Base-by-base conservation (phyloP, 2,888 invertebrate genomes). In the Litoditis marina region DNA sequence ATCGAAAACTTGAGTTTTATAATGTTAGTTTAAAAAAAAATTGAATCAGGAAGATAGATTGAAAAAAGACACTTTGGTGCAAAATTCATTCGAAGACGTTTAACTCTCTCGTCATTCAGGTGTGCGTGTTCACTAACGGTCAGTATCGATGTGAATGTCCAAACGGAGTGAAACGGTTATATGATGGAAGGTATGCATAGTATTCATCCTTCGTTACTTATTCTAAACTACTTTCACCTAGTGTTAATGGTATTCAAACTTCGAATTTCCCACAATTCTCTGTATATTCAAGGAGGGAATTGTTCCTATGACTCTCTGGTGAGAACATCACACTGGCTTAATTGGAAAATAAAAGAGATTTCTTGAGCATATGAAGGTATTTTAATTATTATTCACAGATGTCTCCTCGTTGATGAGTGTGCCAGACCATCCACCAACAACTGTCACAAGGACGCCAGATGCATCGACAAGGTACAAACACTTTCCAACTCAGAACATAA, bases 111-210 rank as follows among this genome's bases (percentile, higher is more conserved):
- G 11, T 27, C 25, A 16, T 61, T 30, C 27, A 68, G 68, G 78
- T 79, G 8, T 78, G 78, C 58, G 74, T 76, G 7, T 79, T 79
- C 65, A 69, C 71, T n/a, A 73, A 78, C 52, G 74, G 77, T 13
- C 71, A 71, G 50, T 78, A 77, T 62, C 65, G 72, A n/a, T 80
- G 78, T 49, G 73, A 74, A 52, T 76, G 75, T 56, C 74, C 76
- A 0, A 68, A 69, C 25, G 76, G 76, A 8, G 74, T 76, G 8
- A 53, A 64, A 32, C 63, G 71, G 30, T 63, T 66, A 1, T 47
- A 73, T 8, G 79, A 79, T 55, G 74, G 79, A 30, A 31, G 57
- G 56, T 56, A 27, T n/a, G 54, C 11, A n/a, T n/a, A n/a, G n/a
- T n/a, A n/a, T n/a, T n/a, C n/a, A n/a, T n/a, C n/a, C n/a, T n/a